Base-by-base conservation (phyloP, 2,888 invertebrate species). In the Chrysomela aeneicollis region DNA sequence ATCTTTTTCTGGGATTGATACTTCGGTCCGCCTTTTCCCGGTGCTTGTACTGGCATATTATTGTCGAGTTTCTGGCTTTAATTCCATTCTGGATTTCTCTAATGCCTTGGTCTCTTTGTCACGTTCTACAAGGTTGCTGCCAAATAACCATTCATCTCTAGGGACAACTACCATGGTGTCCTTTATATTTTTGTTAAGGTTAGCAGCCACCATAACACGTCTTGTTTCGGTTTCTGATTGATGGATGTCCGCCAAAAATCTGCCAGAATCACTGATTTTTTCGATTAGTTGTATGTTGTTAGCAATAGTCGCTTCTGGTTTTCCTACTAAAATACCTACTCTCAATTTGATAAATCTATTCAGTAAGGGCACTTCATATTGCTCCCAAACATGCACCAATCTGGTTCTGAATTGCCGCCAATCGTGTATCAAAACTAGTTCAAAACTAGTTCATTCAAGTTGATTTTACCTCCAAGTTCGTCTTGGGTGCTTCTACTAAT, bases 1-100 rank as follows among this genome's bases (percentile, higher is more conserved):
- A 15, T 59, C 53, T 19, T 58, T 42, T 21, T 46, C 42, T 59
- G 53, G 37, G 22, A 35, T 26, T 52, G 66, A 53, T 37, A 53
- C 54, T 50, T 35, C 53, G 61, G 53, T 58, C 58, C 47, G n/a
- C n/a, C n/a, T n/a, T n/a, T n/a, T n/a, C n/a, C n/a, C n/a, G n/a
- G n/a, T n/a, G n/a, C n/a, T n/a, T n/a, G n/a, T n/a, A n/a, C n/a
- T n/a, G n/a, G n/a, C n/a, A n/a, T n/a, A n/a, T n/a, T n/a, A n/a
- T n/a, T n/a, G n/a, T n/a, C n/a, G n/a, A n/a, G n/a, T n/a, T n/a
- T n/a, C n/a, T n/a, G n/a, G n/a, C n/a, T n/a, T n/a, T n/a, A n/a
- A n/a, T n/a, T n/a, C n/a, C n/a, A n/a, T n/a, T n/a, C n/a, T n/a
- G n/a, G n/a, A n/a, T n/a, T n/a, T n/a, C n/a, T n/a, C n/a, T n/a